Base-by-base conservation (phyloP, 2,797 vertebrate genomes). In the Silurus lanzhouensis region DNA sequence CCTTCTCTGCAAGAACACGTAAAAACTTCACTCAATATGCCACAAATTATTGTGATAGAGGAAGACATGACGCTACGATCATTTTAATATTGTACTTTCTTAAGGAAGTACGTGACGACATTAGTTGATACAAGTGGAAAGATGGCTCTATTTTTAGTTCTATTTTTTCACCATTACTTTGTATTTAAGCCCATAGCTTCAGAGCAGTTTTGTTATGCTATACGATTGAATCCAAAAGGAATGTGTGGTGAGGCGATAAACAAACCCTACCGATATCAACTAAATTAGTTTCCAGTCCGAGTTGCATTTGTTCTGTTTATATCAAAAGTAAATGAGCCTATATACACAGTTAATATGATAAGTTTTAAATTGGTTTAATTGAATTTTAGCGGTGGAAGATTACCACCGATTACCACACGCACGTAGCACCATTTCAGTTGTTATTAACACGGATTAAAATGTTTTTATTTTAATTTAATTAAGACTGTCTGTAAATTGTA, bases 301-400 rank as follows among this genome's bases (percentile, higher is more conserved):
- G 93, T 94, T 94, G 93, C 85, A 89, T 85, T 90, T 88, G 91
- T 83, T 90, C 91, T 91, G 92, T 90, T 89, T 76, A 92, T 93
- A 90, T 94, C 93, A 93, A 92, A 92, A 94, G 92, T 90, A 93
- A 94, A 95, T 94, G 93, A 94, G 91, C 93, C 91, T 87, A 88
- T 88, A 89, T 74, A 87, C 90, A 88, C 93, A 94, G 93, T 94
- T 95, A 92, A 95, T 95, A 95, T 93, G 95, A 94, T 38, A 88
- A 93, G 93, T 95, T 92, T 92, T 94, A 94, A 94, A 94, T 93
- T 87, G 83, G 92, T 94, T 95, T 95, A 96, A 96, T 95, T 95
- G 92, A 95, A 96, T 95, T 93, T 92, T 93, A 93, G 95, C 92
- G 93, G 92, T 31, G 10, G 74, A 76, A 77, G 55, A 77, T 77